Conservation (phyloP, 2,797 vertebrate species). For the Craterocephalus amniculus region DNA sequence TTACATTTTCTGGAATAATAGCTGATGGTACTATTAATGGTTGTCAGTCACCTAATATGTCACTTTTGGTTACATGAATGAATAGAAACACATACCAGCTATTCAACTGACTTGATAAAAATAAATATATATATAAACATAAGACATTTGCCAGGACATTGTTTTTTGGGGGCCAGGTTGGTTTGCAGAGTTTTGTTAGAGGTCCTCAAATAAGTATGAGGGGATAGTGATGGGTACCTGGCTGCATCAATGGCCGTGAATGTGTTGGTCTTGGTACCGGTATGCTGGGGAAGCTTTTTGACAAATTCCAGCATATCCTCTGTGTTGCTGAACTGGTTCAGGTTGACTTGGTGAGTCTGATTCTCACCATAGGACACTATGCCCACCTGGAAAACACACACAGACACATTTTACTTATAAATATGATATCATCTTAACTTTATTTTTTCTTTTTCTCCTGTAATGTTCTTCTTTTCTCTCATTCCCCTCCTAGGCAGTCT, state of each 20-base stretch:
- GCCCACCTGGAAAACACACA: slow-evolving; percentile 88
- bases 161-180: too few species aligned
- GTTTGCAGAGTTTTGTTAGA: neutral
- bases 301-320: slow-evolving; percentile 83
- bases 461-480: slow-evolving; percentile 15
- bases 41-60: neutral
- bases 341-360: slow-evolving; percentile 91
- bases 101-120: too few species aligned
- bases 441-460: slow-evolving; percentile 24
- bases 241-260: slow-evolving; percentile 92
- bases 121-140: too few species aligned
- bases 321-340: slow-evolving; percentile 89
- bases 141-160: too few species aligned
- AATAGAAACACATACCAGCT: too few species aligned
- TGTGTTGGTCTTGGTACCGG: slow-evolving; percentile 90
- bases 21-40: too few species aligned
- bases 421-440: slow-evolving; percentile 20
- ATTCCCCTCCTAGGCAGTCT: slow-evolving; percentile 44
- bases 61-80: neutral
- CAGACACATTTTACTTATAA: slow-evolving; percentile 22
- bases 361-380: slow-evolving; percentile 94
- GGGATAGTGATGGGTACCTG: slow-evolving; percentile 79
- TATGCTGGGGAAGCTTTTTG: slow-evolving; percentile 81
- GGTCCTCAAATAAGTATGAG: neutral
- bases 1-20: neutral